Evolutionary conservation across 1,140 invertebrate genomes (phyloP).

Genomic region (Bombus polaris): DNA sequence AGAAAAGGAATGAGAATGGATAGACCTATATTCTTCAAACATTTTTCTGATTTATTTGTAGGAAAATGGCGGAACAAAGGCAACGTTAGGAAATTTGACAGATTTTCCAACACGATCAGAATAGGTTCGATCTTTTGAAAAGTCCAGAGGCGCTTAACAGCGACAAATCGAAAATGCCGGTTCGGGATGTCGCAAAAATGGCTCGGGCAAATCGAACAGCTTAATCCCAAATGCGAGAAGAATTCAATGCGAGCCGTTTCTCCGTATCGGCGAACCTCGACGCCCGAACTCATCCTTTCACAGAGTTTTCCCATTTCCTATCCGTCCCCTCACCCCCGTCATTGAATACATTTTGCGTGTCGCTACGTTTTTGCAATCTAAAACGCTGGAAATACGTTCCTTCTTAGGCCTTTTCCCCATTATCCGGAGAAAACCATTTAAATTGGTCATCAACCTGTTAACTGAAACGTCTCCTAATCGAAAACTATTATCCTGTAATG

Average conservation of each 20-base stretch:
- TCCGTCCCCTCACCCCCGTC: background rate
- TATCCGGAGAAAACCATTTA: background rate
- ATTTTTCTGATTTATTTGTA: too few species aligned
- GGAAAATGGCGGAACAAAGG: background rate
- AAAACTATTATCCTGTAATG: background rate
- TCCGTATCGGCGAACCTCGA: background rate
- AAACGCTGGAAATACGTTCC: constrained; percentile 28
- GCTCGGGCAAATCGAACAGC: constrained; percentile 65
- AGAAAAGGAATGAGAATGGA: background rate
- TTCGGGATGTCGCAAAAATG: constrained; percentile 58
- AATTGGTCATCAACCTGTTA: background rate
- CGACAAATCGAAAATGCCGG: constrained; percentile 63
- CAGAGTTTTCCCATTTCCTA: constrained; percentile 66
- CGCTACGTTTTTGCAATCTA: constrained; percentile 25
- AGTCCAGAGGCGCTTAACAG: constrained; percentile 45
- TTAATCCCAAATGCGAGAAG: constrained; percentile 71
- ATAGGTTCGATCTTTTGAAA: background rate
- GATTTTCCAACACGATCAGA: background rate
- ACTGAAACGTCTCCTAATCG: background rate
- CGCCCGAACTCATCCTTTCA: constrained; percentile 49
- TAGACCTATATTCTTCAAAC: too few species aligned
- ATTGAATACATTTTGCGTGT: constrained; percentile 58
- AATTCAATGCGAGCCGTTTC: constrained; percentile 63
- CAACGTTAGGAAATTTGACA: background rate
- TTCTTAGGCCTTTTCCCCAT: background rate